These are phyloP conservation scores for Carcinoscorpius rotundicauda DNA, from an alignment of 1,140 invertebrate genomes.

Conservation along the genomic window DNA sequence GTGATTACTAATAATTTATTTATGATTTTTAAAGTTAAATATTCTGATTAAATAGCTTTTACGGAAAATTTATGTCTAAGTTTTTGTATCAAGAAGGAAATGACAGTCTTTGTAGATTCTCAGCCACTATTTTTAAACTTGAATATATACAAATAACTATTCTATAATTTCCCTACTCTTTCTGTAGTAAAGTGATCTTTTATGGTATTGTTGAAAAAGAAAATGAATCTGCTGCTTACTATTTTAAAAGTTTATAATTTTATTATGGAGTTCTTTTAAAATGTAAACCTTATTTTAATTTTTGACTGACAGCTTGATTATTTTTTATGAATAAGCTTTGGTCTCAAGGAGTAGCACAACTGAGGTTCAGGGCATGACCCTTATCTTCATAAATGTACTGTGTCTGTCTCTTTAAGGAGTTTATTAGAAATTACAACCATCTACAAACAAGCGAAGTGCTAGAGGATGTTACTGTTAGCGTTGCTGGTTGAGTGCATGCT, in stretches of 20 bases:
- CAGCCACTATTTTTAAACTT: no score
- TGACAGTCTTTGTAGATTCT: no score
- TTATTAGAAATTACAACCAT: constrained; percentile 70
- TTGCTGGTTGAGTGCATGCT: constrained; percentile 86
- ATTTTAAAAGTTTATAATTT: no score
- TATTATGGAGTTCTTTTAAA: no score
- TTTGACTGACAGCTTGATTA: not conserved
- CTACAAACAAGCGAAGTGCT: constrained; percentile 55
- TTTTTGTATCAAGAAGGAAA: no score
- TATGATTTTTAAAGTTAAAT: no score
- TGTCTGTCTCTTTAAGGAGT: constrained; percentile 75
- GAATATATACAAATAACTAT: no score
- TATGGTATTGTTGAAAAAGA: not conserved
- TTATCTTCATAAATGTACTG: constrained; percentile 98
- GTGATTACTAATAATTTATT: no score
- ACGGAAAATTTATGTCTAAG: no score
- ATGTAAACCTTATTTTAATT: no score
- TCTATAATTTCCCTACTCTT: no score
- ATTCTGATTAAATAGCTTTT: no score
- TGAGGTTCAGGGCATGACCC: constrained; percentile 68
- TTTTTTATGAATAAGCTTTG: constrained; percentile 67
- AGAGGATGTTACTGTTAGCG: constrained; percentile 53
- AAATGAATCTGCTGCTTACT: not conserved
- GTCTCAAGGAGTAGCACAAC: constrained; percentile 53
- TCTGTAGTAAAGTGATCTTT: not conserved